These are phyloP conservation scores for Chauna torquata DNA, from an alignment of 2,113 vertebrate species.

Conservation along the genomic window DNA sequence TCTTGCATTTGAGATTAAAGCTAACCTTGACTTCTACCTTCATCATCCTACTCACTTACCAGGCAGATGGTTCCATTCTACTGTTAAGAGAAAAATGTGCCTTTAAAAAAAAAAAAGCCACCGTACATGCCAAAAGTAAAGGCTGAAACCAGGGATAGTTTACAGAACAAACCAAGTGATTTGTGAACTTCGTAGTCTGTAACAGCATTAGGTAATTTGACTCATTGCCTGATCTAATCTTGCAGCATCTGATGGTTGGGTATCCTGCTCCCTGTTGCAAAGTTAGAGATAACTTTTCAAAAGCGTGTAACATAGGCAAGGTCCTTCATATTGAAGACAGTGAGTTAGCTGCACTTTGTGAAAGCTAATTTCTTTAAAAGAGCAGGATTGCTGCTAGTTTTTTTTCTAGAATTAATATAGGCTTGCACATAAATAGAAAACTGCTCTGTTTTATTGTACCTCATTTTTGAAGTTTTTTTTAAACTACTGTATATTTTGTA, in stretches of 20 bases:
- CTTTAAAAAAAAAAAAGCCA: neutral
- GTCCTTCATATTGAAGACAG: conserved; percentile 79
- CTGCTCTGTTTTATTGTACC: conserved; percentile 45
- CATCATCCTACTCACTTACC: neutral
- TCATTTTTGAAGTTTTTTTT: conserved; percentile 50
- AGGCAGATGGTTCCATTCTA: neutral
- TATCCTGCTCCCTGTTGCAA: neutral
- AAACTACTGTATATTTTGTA: conserved; percentile 40
- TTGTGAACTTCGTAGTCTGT: neutral
- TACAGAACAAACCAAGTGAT: neutral
- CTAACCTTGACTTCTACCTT: neutral
- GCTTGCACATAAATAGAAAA: conserved; percentile 56
- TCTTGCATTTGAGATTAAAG: neutral
- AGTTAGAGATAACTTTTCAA: neutral
- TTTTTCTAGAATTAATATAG: conserved; percentile 18
- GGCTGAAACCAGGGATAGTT: neutral
- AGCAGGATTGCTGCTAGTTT: conserved; percentile 32
- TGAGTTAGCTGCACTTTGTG: conserved; percentile 21
- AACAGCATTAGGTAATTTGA: neutral
- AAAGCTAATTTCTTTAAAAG: conserved; percentile 42
- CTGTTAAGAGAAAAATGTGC: neutral
- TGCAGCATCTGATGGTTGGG: neutral
- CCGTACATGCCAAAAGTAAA: neutral
- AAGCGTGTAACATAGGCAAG: neutral
- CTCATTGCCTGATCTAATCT: neutral